These are phyloP conservation scores for Drosophila mauritiana DNA, from an alignment of 1,140 invertebrate genomes.

Conservation along the genomic window DNA sequence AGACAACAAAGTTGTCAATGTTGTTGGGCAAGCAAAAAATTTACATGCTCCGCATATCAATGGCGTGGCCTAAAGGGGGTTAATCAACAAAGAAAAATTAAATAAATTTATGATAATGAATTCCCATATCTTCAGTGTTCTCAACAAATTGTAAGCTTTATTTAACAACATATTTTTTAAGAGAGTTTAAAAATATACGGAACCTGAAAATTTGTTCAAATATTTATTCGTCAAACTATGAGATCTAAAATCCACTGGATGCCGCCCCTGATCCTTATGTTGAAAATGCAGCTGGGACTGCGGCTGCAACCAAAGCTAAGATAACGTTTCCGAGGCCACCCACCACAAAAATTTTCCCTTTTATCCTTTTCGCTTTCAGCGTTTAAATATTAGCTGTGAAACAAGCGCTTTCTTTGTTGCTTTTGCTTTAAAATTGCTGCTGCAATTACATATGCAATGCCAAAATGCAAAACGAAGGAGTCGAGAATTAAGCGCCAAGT, in stretches of 20 bases:
- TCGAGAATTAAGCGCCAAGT: constrained; percentile 17
- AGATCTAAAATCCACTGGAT: not conserved
- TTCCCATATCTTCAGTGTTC: too few species aligned
- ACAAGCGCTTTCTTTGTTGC: constrained; percentile 39
- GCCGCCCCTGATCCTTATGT: not conserved
- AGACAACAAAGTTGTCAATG: constrained; percentile 69
- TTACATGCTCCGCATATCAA: constrained; percentile 16
- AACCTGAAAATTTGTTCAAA: too few species aligned
- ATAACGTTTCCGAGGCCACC: constrained; percentile 36
- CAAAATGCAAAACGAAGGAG: constrained; percentile 44
- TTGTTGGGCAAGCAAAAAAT: constrained; percentile 35
- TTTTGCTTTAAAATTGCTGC: constrained; percentile 23
- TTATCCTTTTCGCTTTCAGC: not conserved
- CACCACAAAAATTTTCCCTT: not conserved
- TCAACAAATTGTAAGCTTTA: too few species aligned
- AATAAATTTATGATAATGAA: too few species aligned
- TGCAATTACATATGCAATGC: constrained; percentile 72
- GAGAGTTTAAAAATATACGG: too few species aligned
- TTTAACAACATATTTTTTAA: too few species aligned
- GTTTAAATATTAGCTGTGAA: constrained; percentile 61
- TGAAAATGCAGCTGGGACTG: not conserved
- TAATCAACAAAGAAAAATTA: too few species aligned
- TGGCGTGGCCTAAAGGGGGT: not conserved
- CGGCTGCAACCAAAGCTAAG: constrained; percentile 24
- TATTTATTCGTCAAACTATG: too few species aligned